Evolutionary conservation across 2,888 invertebrate genomes (phyloP).

Genomic region (Agrilus biguttatus): DNA sequence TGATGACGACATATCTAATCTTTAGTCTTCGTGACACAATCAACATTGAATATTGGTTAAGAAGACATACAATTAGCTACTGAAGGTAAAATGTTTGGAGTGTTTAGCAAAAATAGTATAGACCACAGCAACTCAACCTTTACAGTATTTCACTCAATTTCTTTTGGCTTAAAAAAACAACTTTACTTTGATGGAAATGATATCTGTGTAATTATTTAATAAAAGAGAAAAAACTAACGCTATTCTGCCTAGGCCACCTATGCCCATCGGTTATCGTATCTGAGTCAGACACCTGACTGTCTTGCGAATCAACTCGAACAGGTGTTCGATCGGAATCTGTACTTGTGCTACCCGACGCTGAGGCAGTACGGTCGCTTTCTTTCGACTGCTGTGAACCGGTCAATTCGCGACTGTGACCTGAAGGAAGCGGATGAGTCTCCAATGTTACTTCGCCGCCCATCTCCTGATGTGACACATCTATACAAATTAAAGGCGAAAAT

Average conservation of each 20-base stretch:
- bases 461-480: constrained; percentile 25
- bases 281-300: constrained; percentile 57
- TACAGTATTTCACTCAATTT: no score
- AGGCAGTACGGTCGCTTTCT: constrained; percentile 55
- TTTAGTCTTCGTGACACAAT: no score
- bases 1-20: no score
- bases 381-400: constrained; percentile 48
- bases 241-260: constrained; percentile 70
- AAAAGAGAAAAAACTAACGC: constrained; percentile 38
- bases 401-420: constrained; percentile 27
- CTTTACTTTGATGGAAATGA: no score
- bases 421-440: constrained; percentile 36
- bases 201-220: neutral
- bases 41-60: no score
- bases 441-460: constrained; percentile 35
- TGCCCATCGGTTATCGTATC: constrained; percentile 36
- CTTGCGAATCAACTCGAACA: constrained; percentile 69
- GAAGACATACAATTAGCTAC: no score
- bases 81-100: no score
- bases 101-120: no score
- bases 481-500: constrained; percentile 4
- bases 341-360: constrained; percentile 55
- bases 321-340: constrained; percentile 75
- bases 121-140: no score
- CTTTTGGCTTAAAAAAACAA: no score